Percentiles rank a stretch among this genome's conserved stretches.
Evolutionary conservation across 2,888 invertebrate species (phyloP).

Genomic region (Phortica magna): DNA sequence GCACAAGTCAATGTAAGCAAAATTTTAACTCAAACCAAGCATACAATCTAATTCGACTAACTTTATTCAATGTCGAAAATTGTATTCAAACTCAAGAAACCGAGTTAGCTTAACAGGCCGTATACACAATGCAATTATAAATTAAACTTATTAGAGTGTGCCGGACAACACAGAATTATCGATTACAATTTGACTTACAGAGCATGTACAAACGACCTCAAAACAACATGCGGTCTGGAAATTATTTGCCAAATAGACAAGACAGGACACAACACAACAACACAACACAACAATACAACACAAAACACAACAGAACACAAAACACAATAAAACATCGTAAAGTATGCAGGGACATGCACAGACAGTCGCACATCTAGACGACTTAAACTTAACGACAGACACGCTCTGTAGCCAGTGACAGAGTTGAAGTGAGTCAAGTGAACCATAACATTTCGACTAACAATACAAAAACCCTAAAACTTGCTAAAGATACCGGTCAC

Average conservation of each 20-base stretch:
- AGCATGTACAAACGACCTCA: constrained; percentile 14
- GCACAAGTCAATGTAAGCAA: not conserved
- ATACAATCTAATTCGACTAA: not conserved
- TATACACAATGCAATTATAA: constrained; percentile 29
- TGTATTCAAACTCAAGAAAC: not conserved
- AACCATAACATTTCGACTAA: not conserved
- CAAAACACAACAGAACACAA: no score
- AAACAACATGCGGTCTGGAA: constrained; percentile 24
- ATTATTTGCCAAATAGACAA: constrained; percentile 5
- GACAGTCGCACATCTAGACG: not conserved
- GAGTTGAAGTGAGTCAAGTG: constrained; percentile 6
- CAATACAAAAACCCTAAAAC: constrained; percentile 27
- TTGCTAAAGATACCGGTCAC: constrained; percentile 33
- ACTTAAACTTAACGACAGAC: no score
- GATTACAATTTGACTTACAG: constrained; percentile 29
- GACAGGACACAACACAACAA: not conserved
- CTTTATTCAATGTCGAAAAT: not conserved
- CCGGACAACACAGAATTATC: constrained; percentile 25
- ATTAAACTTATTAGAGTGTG: constrained; percentile 27
- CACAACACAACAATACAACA: no score
- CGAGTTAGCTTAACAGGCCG: not conserved
- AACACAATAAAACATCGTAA: not conserved
- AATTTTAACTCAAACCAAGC: not conserved
- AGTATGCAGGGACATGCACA: not conserved
- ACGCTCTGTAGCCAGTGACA: not conserved